These are phyloP conservation scores for Clarias laeviceps DNA, from an alignment of 2,797 vertebrate species.

Conservation along the genomic window DNA sequence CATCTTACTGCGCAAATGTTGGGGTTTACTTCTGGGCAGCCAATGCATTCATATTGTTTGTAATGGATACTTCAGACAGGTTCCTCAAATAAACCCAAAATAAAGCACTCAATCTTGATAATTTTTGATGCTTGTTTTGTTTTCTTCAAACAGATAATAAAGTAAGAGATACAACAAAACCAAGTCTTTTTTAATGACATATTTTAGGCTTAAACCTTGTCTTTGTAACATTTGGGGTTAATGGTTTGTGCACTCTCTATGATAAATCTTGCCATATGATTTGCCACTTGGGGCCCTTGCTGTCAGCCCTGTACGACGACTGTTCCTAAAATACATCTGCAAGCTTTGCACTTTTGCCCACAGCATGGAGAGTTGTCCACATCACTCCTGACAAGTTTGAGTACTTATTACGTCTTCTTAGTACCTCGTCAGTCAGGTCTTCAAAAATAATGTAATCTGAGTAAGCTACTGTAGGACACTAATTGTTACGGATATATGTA, in stretches of 20 bases:
- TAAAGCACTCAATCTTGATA: background rate
- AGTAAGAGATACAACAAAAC: background rate
- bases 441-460: conserved; percentile 18
- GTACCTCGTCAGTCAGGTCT: conserved; percentile 7
- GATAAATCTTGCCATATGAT: conserved; percentile 40
- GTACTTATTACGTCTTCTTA: conserved; percentile 41
- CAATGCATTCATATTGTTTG: conserved; percentile 47
- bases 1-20: conserved; percentile 64
- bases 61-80: conserved; percentile 50
- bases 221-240: background rate
- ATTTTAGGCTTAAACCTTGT: background rate
- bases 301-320: conserved; percentile 47
- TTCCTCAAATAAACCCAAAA: conserved; percentile 1
- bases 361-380: conserved; percentile 39
- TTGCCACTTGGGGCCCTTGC: conserved; percentile 50
- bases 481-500: conserved; percentile 16
- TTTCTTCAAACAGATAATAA: background rate
- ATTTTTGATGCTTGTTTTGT: background rate
- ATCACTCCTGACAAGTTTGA: conserved; percentile 26
- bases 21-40: conserved; percentile 59
- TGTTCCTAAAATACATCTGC: conserved; percentile 61
- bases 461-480: background rate
- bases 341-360: conserved; percentile 47
- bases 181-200: background rate
- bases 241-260: conserved; percentile 20